These are phyloP conservation scores for Watsonalla binaria DNA, from an alignment of 2,888 invertebrate genomes.

Conservation along the genomic window DNA sequence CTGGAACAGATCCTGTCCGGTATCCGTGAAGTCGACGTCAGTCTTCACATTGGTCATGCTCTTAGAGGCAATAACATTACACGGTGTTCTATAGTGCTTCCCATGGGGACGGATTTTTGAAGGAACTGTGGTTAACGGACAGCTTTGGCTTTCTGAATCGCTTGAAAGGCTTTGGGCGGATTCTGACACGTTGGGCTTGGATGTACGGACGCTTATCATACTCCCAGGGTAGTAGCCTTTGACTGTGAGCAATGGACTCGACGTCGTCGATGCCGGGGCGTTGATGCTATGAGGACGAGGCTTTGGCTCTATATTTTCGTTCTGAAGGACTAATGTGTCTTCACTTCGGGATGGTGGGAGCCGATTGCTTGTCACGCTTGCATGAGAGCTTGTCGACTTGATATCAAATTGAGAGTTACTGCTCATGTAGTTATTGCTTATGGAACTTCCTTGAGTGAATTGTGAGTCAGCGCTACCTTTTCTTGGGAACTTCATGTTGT, in stretches of 20 bases:
- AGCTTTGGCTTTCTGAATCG: constrained; percentile 80
- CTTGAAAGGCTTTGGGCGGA: constrained; percentile 83
- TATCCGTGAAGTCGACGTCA: constrained; percentile 64
- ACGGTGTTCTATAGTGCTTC: constrained; percentile 54
- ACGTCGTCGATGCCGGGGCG: constrained; percentile 81
- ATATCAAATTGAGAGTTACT: constrained; percentile 69
- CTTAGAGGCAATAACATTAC: constrained; percentile 75
- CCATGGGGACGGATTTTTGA: constrained; percentile 74
- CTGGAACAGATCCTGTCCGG: constrained; percentile 54
- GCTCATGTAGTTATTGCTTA: constrained; percentile 59
- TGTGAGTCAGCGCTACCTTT: constrained; percentile 81
- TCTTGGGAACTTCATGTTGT: constrained; percentile 58
- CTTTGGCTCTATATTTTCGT: constrained; percentile 62
- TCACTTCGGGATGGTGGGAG: constrained; percentile 89
- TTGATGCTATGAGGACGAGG: constrained; percentile 78
- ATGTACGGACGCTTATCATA: constrained; percentile 80
- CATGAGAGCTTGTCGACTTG: constrained; percentile 60
- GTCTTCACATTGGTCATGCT: constrained; percentile 82
- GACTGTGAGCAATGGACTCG: constrained; percentile 83
- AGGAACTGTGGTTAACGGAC: constrained; percentile 75
- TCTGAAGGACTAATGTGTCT: constrained; percentile 81
- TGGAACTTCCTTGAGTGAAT: constrained; percentile 74
- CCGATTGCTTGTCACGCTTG: constrained; percentile 65
- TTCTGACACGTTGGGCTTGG: constrained; percentile 79
- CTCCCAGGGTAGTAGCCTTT: constrained; percentile 81